Conservation (phyloP, 2,888 invertebrate genomes). For the Nudaria mundana region DNA sequence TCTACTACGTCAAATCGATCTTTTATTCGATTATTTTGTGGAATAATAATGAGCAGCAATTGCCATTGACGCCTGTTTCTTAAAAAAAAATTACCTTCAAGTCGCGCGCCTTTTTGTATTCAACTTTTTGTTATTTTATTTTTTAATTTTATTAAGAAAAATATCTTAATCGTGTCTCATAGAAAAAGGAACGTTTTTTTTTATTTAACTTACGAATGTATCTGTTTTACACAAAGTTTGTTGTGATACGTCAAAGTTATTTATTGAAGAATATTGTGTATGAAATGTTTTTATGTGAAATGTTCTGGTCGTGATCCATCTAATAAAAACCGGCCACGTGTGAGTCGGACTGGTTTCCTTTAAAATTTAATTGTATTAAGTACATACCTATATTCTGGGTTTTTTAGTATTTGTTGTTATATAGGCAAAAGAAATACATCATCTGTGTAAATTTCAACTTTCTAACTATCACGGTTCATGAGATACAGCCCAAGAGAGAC, state of each 20-base stretch:
- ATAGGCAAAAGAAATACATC: too few relatives aligned
- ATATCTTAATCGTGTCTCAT: slow-evolving; percentile 34
- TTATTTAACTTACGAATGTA: slow-evolving; percentile 27
- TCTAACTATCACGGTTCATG: too few relatives aligned
- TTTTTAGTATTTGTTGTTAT: too few relatives aligned
- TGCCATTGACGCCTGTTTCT: slow-evolving; percentile 53
- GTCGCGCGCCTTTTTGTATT: slow-evolving; percentile 32
- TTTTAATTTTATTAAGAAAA: slow-evolving; percentile 34
- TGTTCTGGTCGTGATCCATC: slow-evolving; percentile 6
- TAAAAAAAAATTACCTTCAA: slow-evolving; percentile 26
- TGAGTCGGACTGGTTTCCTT: too few relatives aligned
- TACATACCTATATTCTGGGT: too few relatives aligned
- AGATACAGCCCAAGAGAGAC: too few relatives aligned
- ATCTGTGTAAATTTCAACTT: too few relatives aligned
- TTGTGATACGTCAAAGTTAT: slow-evolving; percentile 19
- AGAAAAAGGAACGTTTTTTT: slow-evolving; percentile 43
- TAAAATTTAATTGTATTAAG: too few relatives aligned
- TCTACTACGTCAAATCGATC: slow-evolving; percentile 51
- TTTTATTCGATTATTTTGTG: slow-evolving; percentile 61
- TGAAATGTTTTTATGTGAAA: slow-evolving; percentile 9
- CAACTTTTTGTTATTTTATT: slow-evolving; percentile 18
- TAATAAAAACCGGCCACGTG: too few relatives aligned
- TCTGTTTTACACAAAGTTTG: slow-evolving; percentile 27
- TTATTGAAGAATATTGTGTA: slow-evolving; percentile 15
- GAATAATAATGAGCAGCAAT: slow-evolving; percentile 68